Evolutionary conservation across 2,113 vertebrate species (phyloP).

Genomic region (Pachypanchax playfairii): DNA sequence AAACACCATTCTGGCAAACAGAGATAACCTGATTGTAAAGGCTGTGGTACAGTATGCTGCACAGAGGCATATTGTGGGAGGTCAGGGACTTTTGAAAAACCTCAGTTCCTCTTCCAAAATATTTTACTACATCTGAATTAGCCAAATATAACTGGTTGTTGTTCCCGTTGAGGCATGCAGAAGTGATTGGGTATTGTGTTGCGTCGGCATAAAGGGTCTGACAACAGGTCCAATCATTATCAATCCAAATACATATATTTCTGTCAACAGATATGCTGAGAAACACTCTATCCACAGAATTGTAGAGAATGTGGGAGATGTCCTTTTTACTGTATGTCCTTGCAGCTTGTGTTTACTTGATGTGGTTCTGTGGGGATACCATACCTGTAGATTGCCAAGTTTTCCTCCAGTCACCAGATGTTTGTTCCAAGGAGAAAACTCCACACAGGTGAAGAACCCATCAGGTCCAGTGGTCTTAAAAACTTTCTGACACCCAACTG

Average conservation of each 20-base stretch:
- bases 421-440: background rate
- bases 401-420: constrained; percentile 1
- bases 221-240: background rate
- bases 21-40: constrained; percentile 34
- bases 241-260: background rate
- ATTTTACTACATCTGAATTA: constrained; percentile 11
- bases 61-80: constrained; percentile 21
- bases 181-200: background rate
- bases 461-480: background rate
- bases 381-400: background rate
- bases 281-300: background rate
- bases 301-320: background rate
- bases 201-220: constrained; percentile 12
- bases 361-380: background rate
- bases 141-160: constrained; percentile 45
- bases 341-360: background rate
- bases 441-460: background rate
- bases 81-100: background rate
- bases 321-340: background rate
- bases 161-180: constrained; percentile 6
- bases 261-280: background rate
- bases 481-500: background rate
- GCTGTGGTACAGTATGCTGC: constrained; percentile 14
- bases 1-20: constrained; percentile 12
- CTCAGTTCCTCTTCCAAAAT: constrained; percentile 35